These are phyloP conservation scores for Vidua chalybeata DNA, from an alignment of 2,113 vertebrate species.

Conservation along the genomic window DNA sequence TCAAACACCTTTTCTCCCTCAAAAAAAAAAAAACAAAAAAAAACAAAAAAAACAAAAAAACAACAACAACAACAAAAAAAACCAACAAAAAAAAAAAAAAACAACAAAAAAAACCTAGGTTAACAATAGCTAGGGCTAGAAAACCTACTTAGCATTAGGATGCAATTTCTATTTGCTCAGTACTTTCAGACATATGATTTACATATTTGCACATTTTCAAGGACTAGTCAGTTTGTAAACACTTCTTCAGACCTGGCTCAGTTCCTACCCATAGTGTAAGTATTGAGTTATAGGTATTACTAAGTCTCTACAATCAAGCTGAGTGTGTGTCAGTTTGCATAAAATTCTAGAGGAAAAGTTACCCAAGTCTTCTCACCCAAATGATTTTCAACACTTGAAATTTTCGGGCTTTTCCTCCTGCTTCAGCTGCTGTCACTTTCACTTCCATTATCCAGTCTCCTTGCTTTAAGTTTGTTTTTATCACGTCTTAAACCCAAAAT, in stretches of 20 bases:
- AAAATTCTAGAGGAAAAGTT: not conserved
- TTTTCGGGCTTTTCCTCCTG: not conserved
- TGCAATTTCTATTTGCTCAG: not conserved
- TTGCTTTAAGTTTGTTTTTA: not conserved
- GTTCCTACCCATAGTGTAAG: not conserved
- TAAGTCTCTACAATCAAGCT: not conserved
- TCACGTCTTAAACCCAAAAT: not conserved
- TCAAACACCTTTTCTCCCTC: not conserved
- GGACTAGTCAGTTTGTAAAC: not conserved
- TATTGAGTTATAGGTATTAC: not conserved
- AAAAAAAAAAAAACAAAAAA: not conserved
- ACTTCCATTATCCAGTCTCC: not conserved
- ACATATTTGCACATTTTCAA: not conserved
- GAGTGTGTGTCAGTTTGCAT: not conserved
- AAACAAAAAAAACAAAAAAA: too few relatives aligned
- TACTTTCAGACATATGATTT: not conserved
- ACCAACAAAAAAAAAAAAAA: too few relatives aligned
- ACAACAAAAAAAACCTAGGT: too few relatives aligned
- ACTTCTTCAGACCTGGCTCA: not conserved
- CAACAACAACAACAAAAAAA: too few relatives aligned
- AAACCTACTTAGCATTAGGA: not conserved
- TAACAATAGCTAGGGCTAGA: not conserved
- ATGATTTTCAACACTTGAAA: not conserved
- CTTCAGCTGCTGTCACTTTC: not conserved
- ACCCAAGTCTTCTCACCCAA: not conserved